A percentile compares a stretch with the other conserved stretches of the same genome.
Conservation (phyloP, 2,888 invertebrate genomes). For the Lithophane ornitopus region DNA sequence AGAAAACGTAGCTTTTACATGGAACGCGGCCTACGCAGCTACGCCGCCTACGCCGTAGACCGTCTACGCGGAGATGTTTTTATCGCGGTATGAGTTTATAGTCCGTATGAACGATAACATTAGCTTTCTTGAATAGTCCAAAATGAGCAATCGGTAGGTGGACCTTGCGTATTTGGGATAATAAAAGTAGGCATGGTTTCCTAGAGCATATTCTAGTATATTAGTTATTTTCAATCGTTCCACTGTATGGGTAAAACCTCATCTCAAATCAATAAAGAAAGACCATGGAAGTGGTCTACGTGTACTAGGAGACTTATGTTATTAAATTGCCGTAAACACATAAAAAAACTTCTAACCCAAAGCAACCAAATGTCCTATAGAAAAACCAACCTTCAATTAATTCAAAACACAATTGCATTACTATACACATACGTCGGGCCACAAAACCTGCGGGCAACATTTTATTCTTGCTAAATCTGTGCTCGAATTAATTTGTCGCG, state of each 20-base stretch:
- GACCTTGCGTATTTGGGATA: neutral
- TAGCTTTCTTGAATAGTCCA: neutral
- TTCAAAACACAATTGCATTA: conserved; percentile 3
- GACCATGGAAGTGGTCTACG: too few relatives aligned
- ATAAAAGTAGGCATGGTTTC: neutral
- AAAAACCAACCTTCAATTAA: conserved; percentile 1
- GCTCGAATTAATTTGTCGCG: conserved; percentile 86
- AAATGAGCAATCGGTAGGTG: neutral
- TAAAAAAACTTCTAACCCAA: neutral
- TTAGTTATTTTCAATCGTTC: neutral
- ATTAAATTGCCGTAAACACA: neutral
- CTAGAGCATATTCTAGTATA: neutral
- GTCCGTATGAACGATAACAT: too few relatives aligned
- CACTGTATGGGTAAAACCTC: neutral
- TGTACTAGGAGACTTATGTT: neutral
- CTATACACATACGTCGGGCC: conserved; percentile 7
- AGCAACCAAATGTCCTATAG: neutral
- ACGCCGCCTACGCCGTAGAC: conserved; percentile 66
- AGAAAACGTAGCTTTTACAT: conserved; percentile 17
- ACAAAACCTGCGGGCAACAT: conserved; percentile 62
- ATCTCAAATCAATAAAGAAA: neutral
- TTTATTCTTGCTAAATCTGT: conserved; percentile 83
- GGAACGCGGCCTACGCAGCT: conserved; percentile 38
- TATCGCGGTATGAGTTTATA: neutral
- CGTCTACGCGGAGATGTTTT: conserved; percentile 44